Base-by-base conservation (phyloP, 23 tunicate genomes). In the Styela clava region DNA sequence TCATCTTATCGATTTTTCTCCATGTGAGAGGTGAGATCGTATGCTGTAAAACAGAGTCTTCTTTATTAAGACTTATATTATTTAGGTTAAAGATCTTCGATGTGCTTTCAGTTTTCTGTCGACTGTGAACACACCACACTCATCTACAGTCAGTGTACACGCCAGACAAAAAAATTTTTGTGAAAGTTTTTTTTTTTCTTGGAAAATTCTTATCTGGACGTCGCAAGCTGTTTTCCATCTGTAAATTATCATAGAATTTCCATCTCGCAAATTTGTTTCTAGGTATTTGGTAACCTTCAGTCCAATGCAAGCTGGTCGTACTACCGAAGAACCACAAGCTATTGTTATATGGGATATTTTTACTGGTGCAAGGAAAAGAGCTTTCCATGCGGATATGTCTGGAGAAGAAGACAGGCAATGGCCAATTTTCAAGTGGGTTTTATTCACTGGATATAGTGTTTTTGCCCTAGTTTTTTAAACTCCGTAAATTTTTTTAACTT, bases 281-380 rank as follows among this genome's bases (percentile, higher is more conserved):
- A 96, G 99, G 79, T 87, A 87, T 69, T 52, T 96, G 74, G 99
- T 91, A 33, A 86, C 97, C 21, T 86, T 96, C 81, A 85, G 90
- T 71, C 91, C 94, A 64, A 88, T 94, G 94, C 88, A 82, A 37
- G 90, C 95, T 20, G 78, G 78, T 7, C 78, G 78, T 12, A 62
- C 69, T 20, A 30, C 70, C 44, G 97, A 91, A 26, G 90, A 83
- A 24, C 68, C 69, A 12, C 91, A 83, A 33, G 85, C 88, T 30
- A 83, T 95, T 52, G 83, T 89, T 35, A 83, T 91, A 35, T 86
- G 96, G 97, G 97, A 91, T 20, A 79, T 91, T 1, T 91, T 91
- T 63, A 83, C 88, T n/a, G 97, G 97, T 9, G 33, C 37, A 35
- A 86, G 79, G 71, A 91, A 91, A 65, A 68, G 97, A n/a, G 76